Conservation (phyloP, 2,113 vertebrate species). For the Oreochromis spilurus region DNA sequence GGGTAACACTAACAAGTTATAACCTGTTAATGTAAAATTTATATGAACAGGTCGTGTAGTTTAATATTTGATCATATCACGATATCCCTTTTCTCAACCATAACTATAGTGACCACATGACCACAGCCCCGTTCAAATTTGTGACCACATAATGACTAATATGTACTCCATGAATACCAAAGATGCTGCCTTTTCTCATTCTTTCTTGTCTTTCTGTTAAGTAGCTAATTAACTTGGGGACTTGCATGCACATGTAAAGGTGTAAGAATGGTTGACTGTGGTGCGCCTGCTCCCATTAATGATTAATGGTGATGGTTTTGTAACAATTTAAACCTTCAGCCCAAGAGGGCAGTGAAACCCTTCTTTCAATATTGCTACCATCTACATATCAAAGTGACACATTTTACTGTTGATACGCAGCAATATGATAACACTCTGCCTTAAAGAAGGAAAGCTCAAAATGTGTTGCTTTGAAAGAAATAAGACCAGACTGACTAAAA, state of each 20-base stretch:
- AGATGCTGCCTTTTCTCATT: neutral
- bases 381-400: neutral
- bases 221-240: neutral
- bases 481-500: neutral
- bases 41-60: neutral
- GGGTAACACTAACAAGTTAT: neutral
- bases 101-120: neutral
- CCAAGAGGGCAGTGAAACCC: neutral
- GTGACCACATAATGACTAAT: neutral
- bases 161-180: neutral
- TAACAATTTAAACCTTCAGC: neutral
- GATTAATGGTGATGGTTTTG: neutral
- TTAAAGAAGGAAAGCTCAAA: neutral
- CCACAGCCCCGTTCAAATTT: neutral
- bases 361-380: neutral
- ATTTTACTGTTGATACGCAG: neutral
- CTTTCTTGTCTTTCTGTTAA: neutral
- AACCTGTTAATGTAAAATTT: neutral
- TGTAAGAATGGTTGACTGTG: neutral
- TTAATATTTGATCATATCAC: neutral
- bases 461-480: neutral
- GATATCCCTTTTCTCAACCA: accelerated
- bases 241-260: neutral
- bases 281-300: neutral
- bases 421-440: neutral